Base-by-base conservation (phyloP, 2,113 vertebrate genomes). In the Onychostruthus taczanowskii region DNA sequence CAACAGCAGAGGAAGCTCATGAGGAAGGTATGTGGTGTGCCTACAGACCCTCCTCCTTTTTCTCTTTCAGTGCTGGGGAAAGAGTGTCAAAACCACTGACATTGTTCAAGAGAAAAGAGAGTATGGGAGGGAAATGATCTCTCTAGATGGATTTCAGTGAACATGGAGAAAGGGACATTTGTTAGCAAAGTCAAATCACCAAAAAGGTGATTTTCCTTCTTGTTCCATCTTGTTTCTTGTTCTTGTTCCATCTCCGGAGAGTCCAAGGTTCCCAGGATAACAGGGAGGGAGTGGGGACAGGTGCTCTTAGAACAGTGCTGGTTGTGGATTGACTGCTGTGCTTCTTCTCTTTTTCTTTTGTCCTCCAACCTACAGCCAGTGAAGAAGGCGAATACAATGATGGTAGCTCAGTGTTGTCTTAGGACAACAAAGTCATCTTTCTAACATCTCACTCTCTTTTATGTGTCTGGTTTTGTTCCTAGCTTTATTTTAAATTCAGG, bases 1-100 rank as follows among this genome's bases (percentile, higher is more conserved):
- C 61, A 64, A 59, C 87, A 84, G 35, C 94, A 43, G 95, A 93
- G 66, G 97, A 97, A 96, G 93, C 91, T 87, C 95, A 17, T 63
- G 97, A 97, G 90, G 97, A 97, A 97, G 97, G 97, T 97, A 97
- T 55, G 97, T 97, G 93, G 72, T 70, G 35, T 49, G 63, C 26
- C 87, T 89, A 82, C 68, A 80, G 66, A 49, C 58, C 37, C 35
- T 62, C 83, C 68, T 27, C 19, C 41, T 66, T 55, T 84, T 92
- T 95, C 82, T 96, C 17, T 93, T 96, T 59, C 91, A 97, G 93
- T 35, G 39, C 43, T 69, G 66, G 86, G 92, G 37, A 86, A 95
- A 55, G 31, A 14, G 20, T 49, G 18, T 67, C 90, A 69, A 76
- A 89, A 93, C 46, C 52, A 80, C 35, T 76, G 76, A 58, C 46